phyloP scores from a whole-genome alignment of 2,113 vertebrate genomes.

The Donacobius atricapilla region DNA sequence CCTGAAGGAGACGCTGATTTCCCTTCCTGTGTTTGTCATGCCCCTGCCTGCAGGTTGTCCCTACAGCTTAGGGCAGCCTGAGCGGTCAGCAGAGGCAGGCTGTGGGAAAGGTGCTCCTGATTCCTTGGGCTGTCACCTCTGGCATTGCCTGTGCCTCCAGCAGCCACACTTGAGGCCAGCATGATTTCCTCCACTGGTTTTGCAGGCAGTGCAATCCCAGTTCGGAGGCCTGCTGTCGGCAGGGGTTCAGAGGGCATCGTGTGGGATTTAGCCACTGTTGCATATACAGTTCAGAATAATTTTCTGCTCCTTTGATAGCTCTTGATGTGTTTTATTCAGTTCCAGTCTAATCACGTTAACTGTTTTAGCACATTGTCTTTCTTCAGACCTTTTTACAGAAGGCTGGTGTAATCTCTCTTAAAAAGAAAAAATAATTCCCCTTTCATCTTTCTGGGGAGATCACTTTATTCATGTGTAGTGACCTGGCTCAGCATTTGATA shows the following conservation, averaged over 20 bases:
- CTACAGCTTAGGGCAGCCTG: not conserved
- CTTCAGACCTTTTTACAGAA: constrained; percentile 19
- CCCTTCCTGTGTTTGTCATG: not conserved
- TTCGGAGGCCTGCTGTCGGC: not conserved
- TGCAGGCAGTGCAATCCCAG: not conserved
- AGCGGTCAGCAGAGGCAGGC: not conserved
- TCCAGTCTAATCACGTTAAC: constrained; percentile 36
- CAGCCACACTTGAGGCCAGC: not conserved
- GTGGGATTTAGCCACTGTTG: constrained; percentile 32
- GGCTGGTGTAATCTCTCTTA: constrained; percentile 30
- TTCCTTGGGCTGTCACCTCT: not conserved
- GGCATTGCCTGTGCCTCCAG: not conserved
- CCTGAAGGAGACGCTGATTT: not conserved
- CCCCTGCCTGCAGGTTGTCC: not conserved
- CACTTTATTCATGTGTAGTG: constrained; percentile 56
- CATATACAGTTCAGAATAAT: constrained; percentile 43
- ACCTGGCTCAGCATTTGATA: constrained; percentile 53
- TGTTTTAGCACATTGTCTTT: constrained; percentile 44
- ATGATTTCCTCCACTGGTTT: not conserved
- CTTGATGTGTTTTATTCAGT: constrained; percentile 25
- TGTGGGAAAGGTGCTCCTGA: not conserved
- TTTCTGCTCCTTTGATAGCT: constrained; percentile 27
- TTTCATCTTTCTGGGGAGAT: constrained; percentile 62
- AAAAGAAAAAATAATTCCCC: constrained; percentile 3
- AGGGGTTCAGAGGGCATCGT: not conserved